Percentiles rank a stretch among this genome's conserved stretches.
Conservation (phyloP, 2,888 invertebrate species). For the Embidobia sp. region DNA sequence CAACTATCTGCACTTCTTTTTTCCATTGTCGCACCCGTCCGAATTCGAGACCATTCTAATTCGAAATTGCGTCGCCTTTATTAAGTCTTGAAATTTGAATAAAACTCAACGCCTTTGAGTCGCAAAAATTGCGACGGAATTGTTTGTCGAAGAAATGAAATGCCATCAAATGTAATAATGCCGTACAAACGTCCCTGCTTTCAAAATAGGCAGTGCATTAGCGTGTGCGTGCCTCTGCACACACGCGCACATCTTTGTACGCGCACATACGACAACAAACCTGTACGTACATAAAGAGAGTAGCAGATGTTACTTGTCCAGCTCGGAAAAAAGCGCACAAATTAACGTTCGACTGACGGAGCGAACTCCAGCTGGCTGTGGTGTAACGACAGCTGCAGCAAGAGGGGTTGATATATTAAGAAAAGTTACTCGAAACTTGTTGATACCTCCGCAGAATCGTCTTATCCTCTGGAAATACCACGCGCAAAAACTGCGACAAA, state of each 20-base stretch:
- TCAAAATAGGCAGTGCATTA: not conserved
- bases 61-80: not conserved
- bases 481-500: too few species aligned
- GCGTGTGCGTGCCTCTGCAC: too few species aligned
- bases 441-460: slow-evolving; percentile 31
- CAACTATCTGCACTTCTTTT: too few species aligned
- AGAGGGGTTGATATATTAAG: slow-evolving; percentile 48
- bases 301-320: slow-evolving; percentile 44
- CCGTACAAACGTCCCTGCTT: not conserved
- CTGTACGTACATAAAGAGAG: slow-evolving; percentile 13
- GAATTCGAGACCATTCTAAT: too few species aligned
- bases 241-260: too few species aligned
- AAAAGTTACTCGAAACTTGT: slow-evolving; percentile 59
- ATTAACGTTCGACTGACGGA: slow-evolving; percentile 54
- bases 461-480: not conserved
- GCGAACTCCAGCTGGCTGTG: slow-evolving; percentile 49
- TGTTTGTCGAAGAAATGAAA: not conserved
- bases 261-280: not conserved
- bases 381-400: slow-evolving; percentile 55
- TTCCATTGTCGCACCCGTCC: too few species aligned
- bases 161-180: not conserved
- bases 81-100: not conserved
- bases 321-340: slow-evolving; percentile 55
- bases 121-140: not conserved
- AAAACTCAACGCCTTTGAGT: not conserved